Percentiles rank a stretch among this genome's conserved stretches.
These are phyloP conservation scores for Circaetus cinerascens DNA, from an alignment of 2,113 vertebrate genomes.

Conservation along the genomic window DNA sequence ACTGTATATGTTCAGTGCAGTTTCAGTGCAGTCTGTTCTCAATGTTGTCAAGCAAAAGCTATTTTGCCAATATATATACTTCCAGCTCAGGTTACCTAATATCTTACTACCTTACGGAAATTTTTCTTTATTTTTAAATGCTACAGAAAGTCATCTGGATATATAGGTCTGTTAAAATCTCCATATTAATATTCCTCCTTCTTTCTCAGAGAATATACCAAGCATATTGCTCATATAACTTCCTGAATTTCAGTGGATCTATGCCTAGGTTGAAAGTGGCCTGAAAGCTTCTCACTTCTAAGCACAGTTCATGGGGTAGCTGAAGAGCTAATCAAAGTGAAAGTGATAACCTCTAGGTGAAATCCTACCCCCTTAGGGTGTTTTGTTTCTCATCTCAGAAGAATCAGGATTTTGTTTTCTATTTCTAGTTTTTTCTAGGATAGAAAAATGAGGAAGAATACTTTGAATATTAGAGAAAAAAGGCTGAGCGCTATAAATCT, in stretches of 20 bases:
- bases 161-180: not conserved
- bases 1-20: not conserved
- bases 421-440: not conserved
- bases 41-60: not conserved
- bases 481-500: not conserved
- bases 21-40: not conserved
- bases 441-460: not conserved
- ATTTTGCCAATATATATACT: not conserved
- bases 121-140: not conserved
- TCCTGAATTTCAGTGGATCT: not conserved
- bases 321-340: not conserved
- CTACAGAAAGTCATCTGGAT: not conserved
- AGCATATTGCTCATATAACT: not conserved
- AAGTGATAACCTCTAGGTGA: not conserved
- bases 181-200: not conserved
- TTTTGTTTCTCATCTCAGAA: not conserved
- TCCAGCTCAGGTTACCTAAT: not conserved
- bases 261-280: not conserved
- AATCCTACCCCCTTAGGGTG: not conserved
- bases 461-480: not conserved
- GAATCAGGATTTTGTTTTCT: not conserved
- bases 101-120: not conserved
- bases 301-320: not conserved
- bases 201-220: not conserved
- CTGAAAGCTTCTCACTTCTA: not conserved